Conservation (phyloP, 64 coral and sea anemone species). For the Pocillopora verrucosa region DNA sequence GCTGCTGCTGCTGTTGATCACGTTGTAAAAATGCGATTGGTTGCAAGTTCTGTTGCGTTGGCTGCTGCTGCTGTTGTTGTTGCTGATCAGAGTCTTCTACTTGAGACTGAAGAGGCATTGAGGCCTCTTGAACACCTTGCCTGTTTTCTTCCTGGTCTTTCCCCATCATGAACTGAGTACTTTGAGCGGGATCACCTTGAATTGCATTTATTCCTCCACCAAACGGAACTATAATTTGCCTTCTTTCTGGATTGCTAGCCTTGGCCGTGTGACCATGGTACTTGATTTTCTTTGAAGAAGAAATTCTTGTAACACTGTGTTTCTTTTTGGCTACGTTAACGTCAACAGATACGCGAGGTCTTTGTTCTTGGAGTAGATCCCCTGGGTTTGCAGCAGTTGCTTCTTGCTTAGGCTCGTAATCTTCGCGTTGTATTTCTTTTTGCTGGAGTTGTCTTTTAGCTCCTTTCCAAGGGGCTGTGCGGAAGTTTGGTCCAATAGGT, state of each 20-base stretch:
- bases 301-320: neutral
- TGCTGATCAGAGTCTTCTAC: neutral
- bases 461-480: neutral
- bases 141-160: neutral
- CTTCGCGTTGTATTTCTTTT: neutral
- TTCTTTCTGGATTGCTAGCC: neutral
- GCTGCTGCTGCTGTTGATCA: slow-evolving; percentile 19
- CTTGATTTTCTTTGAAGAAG: neutral
- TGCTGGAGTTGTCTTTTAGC: neutral
- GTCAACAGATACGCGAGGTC: slow-evolving; percentile 15
- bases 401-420: neutral
- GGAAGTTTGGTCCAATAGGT: neutral
- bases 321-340: slow-evolving; percentile 31
- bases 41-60: neutral
- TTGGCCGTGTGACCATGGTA: too few species aligned
- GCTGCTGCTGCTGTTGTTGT: neutral
- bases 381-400: neutral
- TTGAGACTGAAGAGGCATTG: neutral
- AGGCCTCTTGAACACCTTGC: neutral
- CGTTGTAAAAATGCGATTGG: neutral
- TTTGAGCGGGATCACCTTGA: neutral
- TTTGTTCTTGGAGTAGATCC: neutral
- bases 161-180: neutral
- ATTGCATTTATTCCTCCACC: neutral
- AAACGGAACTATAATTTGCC: neutral